Percentiles rank a stretch among this genome's conserved stretches.
Evolutionary conservation across 1,140 invertebrate genomes (phyloP).

Genomic region (Ephestia elutella): DNA sequence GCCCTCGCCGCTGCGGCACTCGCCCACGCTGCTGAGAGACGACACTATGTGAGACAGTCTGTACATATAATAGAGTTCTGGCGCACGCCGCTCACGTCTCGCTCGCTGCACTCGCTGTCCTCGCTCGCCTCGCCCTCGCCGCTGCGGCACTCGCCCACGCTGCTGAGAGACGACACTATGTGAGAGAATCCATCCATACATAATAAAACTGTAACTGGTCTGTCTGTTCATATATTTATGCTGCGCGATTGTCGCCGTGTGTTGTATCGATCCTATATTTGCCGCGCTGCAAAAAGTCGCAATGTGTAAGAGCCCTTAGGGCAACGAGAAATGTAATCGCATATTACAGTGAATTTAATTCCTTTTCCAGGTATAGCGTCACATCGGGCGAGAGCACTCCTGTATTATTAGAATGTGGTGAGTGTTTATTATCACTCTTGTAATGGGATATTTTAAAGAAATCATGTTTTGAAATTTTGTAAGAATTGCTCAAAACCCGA

Average conservation of each 20-base stretch:
- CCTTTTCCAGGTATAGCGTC: slow-evolving; percentile 56
- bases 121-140: slow-evolving; percentile 50
- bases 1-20: slow-evolving; percentile 40
- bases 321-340: no score
- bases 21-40: slow-evolving; percentile 52
- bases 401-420: slow-evolving; percentile 64
- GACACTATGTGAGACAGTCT: slow-evolving; percentile 44
- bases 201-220: no score
- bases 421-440: slow-evolving; percentile 24
- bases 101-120: slow-evolving; percentile 64
- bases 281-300: no score
- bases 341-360: neutral
- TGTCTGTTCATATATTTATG: no score
- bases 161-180: slow-evolving; percentile 59
- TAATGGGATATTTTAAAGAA: no score
- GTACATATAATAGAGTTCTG: neutral
- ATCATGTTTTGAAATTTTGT: no score
- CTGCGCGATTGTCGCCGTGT: no score
- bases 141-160: slow-evolving; percentile 46
- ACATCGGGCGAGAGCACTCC: slow-evolving; percentile 68
- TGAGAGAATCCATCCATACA: slow-evolving; percentile 11
- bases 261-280: no score
- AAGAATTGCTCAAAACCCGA: no score
- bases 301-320: no score
- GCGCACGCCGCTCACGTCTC: slow-evolving; percentile 61